phyloP scores from a whole-genome alignment of 2,888 invertebrate genomes.

The Orthonychiurus folsomi region DNA sequence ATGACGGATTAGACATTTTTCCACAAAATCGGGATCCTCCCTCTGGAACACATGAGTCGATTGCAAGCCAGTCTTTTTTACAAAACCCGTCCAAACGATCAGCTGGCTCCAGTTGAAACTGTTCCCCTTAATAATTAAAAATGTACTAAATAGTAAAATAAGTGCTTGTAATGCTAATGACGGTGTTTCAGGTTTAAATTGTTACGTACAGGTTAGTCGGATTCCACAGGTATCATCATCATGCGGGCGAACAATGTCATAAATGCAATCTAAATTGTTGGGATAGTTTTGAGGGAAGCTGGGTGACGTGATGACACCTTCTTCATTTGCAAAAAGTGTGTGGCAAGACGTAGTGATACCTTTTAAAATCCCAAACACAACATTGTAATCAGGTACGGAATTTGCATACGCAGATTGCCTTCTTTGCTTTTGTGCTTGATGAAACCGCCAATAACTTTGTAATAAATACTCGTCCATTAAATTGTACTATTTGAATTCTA shows the following conservation, averaged over 20 bases:
- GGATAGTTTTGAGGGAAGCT: constrained; percentile 41
- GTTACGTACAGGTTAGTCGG: constrained; percentile 40
- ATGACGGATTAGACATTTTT: constrained; percentile 37
- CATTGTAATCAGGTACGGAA: neutral
- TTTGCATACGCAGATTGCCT: too few relatives aligned
- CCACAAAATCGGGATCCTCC: constrained; percentile 42
- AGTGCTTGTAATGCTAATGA: neutral
- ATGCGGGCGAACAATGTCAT: constrained; percentile 40
- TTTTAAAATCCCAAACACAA: neutral
- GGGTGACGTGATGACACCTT: constrained; percentile 41
- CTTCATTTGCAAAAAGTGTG: constrained; percentile 34
- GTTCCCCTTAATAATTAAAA: constrained; percentile 37
- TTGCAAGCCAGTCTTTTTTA: constrained; percentile 41
- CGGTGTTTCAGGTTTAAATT: neutral
- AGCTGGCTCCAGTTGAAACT: constrained; percentile 37
- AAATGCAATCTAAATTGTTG: constrained; percentile 40
- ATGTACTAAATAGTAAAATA: neutral
- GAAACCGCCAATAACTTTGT: too few relatives aligned
- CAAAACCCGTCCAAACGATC: constrained; percentile 40
- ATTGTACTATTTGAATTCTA: neutral
- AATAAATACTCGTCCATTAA: too few relatives aligned
- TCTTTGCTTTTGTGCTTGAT: too few relatives aligned
- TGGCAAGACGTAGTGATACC: constrained; percentile 30
- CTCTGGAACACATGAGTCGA: constrained; percentile 42
- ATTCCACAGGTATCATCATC: constrained; percentile 40